Evolutionary conservation across 92 coral and sea anemone genomes (phyloP), one percentile per base, ranked within the genome.

Genomic region (Zoanthus sansibaricus): DNA sequence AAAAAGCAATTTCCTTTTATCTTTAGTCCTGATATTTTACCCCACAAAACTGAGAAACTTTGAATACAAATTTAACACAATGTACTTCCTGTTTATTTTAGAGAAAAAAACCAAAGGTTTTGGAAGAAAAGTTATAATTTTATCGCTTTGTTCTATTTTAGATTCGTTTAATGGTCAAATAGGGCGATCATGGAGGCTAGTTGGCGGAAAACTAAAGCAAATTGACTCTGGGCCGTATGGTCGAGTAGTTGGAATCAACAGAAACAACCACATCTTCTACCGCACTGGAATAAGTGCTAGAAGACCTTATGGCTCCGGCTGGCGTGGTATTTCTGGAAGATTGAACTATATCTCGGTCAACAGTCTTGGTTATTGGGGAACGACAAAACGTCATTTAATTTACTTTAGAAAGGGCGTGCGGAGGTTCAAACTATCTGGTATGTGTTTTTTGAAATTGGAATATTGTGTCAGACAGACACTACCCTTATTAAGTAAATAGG

Each of bases 201-300:
- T 80, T 66, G 18, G 9, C 49, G 75, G 85, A 20, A 72, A 59
- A 42, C 61, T 80, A 0, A 80, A 80, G 75, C 85, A 80, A 56
- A 80, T 80, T 46, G 85, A 80, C 45, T 80, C 85, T 80, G 85
- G 85, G 17, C 85, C 85, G 12, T 62, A 37, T 44, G 75, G 85
- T 66, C 48, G n/a, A 13, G 85, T 80, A 17, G 33, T 64, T 15
- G 85, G 75, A 18, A 75, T 80, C 5, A 64, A 45, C 62, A 80
- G 55, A 5, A 48, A 45, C 67, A 61, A 45, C 21, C 13, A 45
- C 14, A 80, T 80, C 44, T 80, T n/a, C 75, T 80, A 80, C 61
- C 85, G 85, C 45, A 18, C 55, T n/a, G 85, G 85, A 2, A 80
- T 80, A 18, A 20, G 75, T 20, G 37, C 16, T 62, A 42, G 20